Percentiles rank a stretch among this genome's conserved stretches.
Evolutionary conservation across 2,888 invertebrate genomes (phyloP).

Genomic region (Sphinx pinastri): DNA sequence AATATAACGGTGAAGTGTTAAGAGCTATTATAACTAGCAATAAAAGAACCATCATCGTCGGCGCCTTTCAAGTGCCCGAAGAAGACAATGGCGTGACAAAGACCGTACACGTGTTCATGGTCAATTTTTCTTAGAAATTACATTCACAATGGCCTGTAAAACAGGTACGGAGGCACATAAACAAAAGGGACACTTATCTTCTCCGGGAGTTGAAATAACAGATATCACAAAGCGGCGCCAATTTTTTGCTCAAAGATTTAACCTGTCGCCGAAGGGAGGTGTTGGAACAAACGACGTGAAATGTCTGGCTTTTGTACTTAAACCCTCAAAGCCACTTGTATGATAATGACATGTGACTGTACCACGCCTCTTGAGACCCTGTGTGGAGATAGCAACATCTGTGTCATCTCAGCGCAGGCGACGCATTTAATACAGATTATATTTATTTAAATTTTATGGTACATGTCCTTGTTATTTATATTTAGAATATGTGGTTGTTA

Average conservation of each 20-base stretch:
- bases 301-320: conserved; percentile 77
- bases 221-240: conserved; percentile 72
- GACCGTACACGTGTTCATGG: conserved; percentile 59
- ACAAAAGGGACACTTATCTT: conserved; percentile 65
- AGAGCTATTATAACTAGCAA: conserved; percentile 10
- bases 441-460: conserved; percentile 8
- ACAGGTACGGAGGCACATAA: conserved; percentile 64
- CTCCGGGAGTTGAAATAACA: conserved; percentile 55
- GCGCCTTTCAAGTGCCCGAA: conserved; percentile 46
- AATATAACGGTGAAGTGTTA: conserved; percentile 4
- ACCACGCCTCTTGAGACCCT: conserved; percentile 43
- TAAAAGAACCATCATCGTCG: conserved; percentile 38
- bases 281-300: conserved; percentile 76
- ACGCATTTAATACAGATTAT: not conserved
- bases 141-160: conserved; percentile 52
- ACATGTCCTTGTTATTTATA: not conserved
- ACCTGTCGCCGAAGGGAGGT: conserved; percentile 58
- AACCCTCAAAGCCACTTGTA: conserved; percentile 58
- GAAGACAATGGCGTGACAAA: conserved; percentile 54
- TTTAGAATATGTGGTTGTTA: not conserved
- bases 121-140: conserved; percentile 62
- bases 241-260: conserved; percentile 61
- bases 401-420: conserved; percentile 5
- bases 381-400: conserved; percentile 30
- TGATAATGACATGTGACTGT: conserved; percentile 48